phyloP scores from a whole-genome alignment of 2,888 invertebrate genomes.

The Ennomos quercinarius region DNA sequence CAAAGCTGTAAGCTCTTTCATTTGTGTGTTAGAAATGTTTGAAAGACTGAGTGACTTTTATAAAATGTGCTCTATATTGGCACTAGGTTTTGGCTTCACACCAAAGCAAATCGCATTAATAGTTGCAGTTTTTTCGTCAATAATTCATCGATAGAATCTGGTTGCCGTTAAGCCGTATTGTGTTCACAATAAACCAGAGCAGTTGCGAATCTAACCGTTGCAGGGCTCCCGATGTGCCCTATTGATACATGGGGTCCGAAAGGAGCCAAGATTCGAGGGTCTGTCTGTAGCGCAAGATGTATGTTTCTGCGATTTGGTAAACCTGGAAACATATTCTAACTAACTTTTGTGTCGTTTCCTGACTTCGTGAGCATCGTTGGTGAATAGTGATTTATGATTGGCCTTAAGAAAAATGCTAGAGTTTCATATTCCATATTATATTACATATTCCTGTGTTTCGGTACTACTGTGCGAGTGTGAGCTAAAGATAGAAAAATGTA shows the following conservation, averaged over 20 bases:
- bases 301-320: slow-evolving; percentile 1
- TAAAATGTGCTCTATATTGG: slow-evolving; percentile 2
- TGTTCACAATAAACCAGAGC: slow-evolving; percentile 62
- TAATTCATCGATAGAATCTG: slow-evolving; percentile 36
- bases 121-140: slow-evolving; percentile 29
- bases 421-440: too few species aligned
- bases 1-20: too few species aligned
- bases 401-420: too few species aligned
- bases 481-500: too few species aligned
- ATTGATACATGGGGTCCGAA: slow-evolving; percentile 48
- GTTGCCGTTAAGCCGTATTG: slow-evolving; percentile 29
- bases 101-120: slow-evolving; percentile 18
- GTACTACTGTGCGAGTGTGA: too few species aligned
- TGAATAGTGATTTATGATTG: too few species aligned
- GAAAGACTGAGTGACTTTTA: not conserved
- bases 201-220: slow-evolving; percentile 62
- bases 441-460: too few species aligned
- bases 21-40: too few species aligned
- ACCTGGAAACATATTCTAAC: not conserved
- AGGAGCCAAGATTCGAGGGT: slow-evolving; percentile 28
- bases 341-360: too few species aligned
- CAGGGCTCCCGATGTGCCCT: slow-evolving; percentile 45
- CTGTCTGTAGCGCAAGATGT: slow-evolving; percentile 11
- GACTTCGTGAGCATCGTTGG: too few species aligned
- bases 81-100: slow-evolving; percentile 12